Base-by-base conservation (phyloP, 2,113 vertebrate genomes). In the Bos javanicus region DNA sequence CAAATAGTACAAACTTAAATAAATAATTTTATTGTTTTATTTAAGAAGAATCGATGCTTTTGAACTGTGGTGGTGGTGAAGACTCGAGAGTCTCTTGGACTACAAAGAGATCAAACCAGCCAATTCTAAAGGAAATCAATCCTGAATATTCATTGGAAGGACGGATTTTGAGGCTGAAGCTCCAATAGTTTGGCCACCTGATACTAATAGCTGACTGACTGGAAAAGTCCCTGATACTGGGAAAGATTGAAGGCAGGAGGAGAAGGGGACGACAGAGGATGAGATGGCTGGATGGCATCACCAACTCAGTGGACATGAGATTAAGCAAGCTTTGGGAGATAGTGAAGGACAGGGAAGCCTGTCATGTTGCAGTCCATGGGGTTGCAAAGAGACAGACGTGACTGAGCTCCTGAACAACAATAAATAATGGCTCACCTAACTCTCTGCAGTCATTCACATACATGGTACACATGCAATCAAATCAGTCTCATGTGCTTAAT, bases 201-300 rank as follows among this genome's bases (percentile, higher is more conserved):
- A 71, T 71, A 19, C n/a, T 71, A 39, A 71, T 5, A 12, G n/a
- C 10, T 5, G 36, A 23, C 67, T 71, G 5, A 39, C n/a, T 71
- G 67, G 19, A 12, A 23, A 71, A 36, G 9, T 39, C 67, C 67
- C 67, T 71, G 67, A 6, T 39, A n/a, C 64, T 71, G 17, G 64
- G 17, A 71, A 71, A 71, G 9, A 71, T 12, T 36, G 67, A 71
- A 71, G 67, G n/a, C n/a, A 71, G n/a, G n/a, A 71, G 64, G 19
- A 36, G 19, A 39, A 36, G 19, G n/a, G n/a, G n/a, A 71, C 0
- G 5, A 11, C 67, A 39, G n/a, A 71, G 10, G 19, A 23, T 23
- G n/a, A 71, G 19, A 71, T 71, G 67, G 67, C 19, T 71, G n/a
- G 67, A 71, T 39, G 67, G 2, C 19, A 71, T 71, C 19, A 71